A percentile compares a stretch with the other conserved stretches of the same genome.
Evolutionary conservation across 2,797 vertebrate species (phyloP).

Genomic region (Orientallactaga sibirica): DNA sequence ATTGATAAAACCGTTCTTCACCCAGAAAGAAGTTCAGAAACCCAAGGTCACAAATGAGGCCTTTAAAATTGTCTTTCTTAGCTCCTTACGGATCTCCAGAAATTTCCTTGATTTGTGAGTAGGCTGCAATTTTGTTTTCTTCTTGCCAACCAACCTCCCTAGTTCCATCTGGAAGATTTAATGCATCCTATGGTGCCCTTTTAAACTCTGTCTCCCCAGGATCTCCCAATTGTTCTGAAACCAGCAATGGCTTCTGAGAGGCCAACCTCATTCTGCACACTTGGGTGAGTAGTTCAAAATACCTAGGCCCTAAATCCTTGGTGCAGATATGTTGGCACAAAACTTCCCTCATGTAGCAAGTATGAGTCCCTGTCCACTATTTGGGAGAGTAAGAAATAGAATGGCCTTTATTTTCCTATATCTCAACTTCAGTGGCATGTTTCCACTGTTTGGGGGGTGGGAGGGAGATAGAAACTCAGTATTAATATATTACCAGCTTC

Average conservation of each 20-base stretch:
- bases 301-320: not conserved
- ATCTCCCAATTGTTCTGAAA: not conserved
- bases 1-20: not conserved
- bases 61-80: slow-evolving; percentile 21
- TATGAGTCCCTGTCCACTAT: not conserved
- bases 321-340: not conserved
- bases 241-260: not conserved
- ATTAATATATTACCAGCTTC: not conserved
- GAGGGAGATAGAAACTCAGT: not conserved
- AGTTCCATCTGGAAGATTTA: not conserved
- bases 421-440: not conserved
- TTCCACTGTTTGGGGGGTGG: not conserved
- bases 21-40: slow-evolving; percentile 19
- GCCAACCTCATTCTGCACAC: not conserved
- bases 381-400: slow-evolving; percentile 1
- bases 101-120: not conserved
- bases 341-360: not conserved
- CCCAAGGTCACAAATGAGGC: not conserved
- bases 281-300: not conserved
- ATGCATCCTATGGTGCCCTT: not conserved
- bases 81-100: slow-evolving; percentile 5
- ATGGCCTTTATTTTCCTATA: not conserved
- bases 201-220: not conserved
- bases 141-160: not conserved
- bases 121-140: not conserved